phyloP scores from a whole-genome alignment of 1,140 invertebrate genomes.

The Limonius californicus region DNA sequence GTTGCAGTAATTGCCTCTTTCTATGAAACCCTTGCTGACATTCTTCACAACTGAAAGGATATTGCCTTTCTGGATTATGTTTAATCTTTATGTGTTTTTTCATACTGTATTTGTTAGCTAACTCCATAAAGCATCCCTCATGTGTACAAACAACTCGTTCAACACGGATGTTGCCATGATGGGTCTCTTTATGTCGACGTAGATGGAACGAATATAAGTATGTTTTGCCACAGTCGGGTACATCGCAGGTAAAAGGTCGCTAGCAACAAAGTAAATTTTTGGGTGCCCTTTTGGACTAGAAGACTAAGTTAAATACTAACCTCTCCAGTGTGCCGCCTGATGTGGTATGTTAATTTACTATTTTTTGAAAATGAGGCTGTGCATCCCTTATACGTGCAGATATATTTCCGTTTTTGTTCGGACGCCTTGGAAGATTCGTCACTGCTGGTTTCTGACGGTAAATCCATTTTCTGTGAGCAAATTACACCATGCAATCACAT shows the following conservation, averaged over 20 bases:
- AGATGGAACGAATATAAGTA: constrained; percentile 52
- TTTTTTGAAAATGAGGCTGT: constrained; percentile 48
- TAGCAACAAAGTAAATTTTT: constrained; percentile 38
- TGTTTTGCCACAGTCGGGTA: constrained; percentile 47
- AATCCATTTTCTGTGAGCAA: too few relatives aligned
- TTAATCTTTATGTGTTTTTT: constrained; percentile 37
- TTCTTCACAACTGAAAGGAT: constrained; percentile 45
- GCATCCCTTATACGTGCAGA: constrained; percentile 46
- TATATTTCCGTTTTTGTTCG: constrained; percentile 5
- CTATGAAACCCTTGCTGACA: constrained; percentile 48
- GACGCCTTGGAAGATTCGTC: not conserved
- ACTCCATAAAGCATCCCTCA: constrained; percentile 30
- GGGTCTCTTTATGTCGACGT: constrained; percentile 47
- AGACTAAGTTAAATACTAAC: constrained; percentile 40
- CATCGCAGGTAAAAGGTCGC: constrained; percentile 48
- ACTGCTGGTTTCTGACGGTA: too few relatives aligned
- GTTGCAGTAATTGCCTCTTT: constrained; percentile 39
- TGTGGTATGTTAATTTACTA: constrained; percentile 48
- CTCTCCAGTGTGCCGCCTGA: constrained; percentile 47
- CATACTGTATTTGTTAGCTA: constrained; percentile 37
- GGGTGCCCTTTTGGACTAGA: too few relatives aligned
- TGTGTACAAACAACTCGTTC: constrained; percentile 26
- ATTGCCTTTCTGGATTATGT: constrained; percentile 38
- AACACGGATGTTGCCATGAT: constrained; percentile 24
- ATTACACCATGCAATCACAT: too few relatives aligned